phyloP scores from a whole-genome alignment of 1,140 invertebrate species.

The Dufourea novaeangliae region DNA sequence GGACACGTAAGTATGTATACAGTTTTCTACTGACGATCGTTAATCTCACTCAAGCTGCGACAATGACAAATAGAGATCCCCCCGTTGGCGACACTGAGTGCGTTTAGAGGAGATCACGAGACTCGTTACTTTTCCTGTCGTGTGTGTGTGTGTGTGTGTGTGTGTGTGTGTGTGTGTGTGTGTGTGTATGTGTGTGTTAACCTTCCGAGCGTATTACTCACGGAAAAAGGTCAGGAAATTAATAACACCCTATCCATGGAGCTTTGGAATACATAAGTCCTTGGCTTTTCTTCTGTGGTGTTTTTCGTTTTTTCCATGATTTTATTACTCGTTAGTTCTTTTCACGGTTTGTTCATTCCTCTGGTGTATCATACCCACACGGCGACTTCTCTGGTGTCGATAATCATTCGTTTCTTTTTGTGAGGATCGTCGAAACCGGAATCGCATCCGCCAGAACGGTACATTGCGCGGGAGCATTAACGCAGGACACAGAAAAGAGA shows the following conservation, averaged over 20 bases:
- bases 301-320: neutral
- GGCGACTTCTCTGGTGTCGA: neutral
- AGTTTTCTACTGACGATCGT: slow-evolving; percentile 34
- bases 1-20: slow-evolving; percentile 12
- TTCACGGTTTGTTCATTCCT: slow-evolving; percentile 9
- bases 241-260: neutral
- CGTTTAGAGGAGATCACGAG: slow-evolving; percentile 25
- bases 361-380: neutral
- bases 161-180: too few relatives aligned
- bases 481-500: neutral
- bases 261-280: too few relatives aligned
- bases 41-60: slow-evolving; percentile 47
- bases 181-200: too few relatives aligned
- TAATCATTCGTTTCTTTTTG: slow-evolving; percentile 18
- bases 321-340: slow-evolving; percentile 13
- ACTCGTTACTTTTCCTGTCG: slow-evolving; percentile 13
- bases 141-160: too few relatives aligned
- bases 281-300: neutral
- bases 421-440: neutral
- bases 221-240: neutral
- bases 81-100: slow-evolving; percentile 19
- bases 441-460: slow-evolving; percentile 3
- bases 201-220: neutral
- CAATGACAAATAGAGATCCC: slow-evolving; percentile 54
- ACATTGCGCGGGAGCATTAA: slow-evolving; percentile 24